Evolutionary conservation across 2,888 invertebrate genomes (phyloP).

Genomic region (Parthenolecanium corni): DNA sequence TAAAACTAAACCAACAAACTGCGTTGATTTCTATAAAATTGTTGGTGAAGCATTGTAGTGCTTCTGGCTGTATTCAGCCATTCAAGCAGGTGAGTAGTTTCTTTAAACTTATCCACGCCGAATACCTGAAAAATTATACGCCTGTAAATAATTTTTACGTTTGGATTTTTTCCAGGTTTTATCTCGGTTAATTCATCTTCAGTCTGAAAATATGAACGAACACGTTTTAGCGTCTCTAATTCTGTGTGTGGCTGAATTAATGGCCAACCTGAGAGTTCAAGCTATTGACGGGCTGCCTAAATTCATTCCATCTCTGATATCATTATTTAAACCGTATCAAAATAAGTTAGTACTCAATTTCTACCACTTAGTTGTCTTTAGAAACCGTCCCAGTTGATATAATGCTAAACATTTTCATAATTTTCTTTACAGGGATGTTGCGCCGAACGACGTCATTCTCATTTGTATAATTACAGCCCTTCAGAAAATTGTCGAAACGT

Average conservation of each 20-base stretch:
- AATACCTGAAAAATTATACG: background rate
- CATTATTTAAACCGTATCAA: constrained; percentile 38
- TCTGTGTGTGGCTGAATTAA: constrained; percentile 67
- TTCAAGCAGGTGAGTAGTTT: constrained; percentile 22
- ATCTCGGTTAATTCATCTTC: constrained; percentile 51
- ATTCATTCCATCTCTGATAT: constrained; percentile 65
- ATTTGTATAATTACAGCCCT: constrained; percentile 62
- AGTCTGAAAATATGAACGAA: constrained; percentile 44
- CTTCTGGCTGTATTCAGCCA: constrained; percentile 16
- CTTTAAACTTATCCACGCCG: background rate
- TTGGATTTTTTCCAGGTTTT: constrained; percentile 43
- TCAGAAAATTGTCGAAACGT: constrained; percentile 66
- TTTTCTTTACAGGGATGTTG: constrained; percentile 11
- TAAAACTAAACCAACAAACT: constrained; percentile 51
- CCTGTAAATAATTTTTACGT: background rate
- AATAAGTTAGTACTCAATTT: constrained; percentile 36
- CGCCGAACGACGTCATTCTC: constrained; percentile 8
- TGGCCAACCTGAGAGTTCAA: constrained; percentile 60
- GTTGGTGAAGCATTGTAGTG: constrained; percentile 38
- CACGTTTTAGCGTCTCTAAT: constrained; percentile 62
- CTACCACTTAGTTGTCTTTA: background rate
- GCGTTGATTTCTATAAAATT: constrained; percentile 71
- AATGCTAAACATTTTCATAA: background rate
- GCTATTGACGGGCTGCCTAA: constrained; percentile 61
- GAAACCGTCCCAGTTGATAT: background rate